phyloP scores from a whole-genome alignment of 92 coral and sea anemone genomes.

The Ricordea florida region DNA sequence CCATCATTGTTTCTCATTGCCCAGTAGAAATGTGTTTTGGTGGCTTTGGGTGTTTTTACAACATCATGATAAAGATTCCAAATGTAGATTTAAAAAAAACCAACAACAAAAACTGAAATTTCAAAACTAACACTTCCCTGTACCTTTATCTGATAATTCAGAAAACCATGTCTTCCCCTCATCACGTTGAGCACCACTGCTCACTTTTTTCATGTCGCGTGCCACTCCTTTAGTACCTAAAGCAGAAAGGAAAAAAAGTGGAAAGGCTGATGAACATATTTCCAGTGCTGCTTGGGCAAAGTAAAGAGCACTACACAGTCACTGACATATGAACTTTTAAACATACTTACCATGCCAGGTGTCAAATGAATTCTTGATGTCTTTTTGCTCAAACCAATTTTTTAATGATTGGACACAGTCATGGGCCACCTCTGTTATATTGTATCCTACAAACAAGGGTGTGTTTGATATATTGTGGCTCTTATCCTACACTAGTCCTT shows the following conservation, averaged over 20 bases:
- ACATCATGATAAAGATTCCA: background rate
- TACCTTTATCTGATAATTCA: conserved; percentile 42
- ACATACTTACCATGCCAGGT: conserved; percentile 36
- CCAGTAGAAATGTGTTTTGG: conserved; percentile 44
- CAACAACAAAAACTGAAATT: background rate
- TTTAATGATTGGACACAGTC: conserved; percentile 18
- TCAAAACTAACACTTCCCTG: too few species aligned
- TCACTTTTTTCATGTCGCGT: background rate
- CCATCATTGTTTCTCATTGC: conserved; percentile 47
- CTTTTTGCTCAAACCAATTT: conserved; percentile 14
- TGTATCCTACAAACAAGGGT: background rate
- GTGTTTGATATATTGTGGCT: background rate
- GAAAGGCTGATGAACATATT: too few species aligned
- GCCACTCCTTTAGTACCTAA: conserved; percentile 38
- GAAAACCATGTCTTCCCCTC: conserved; percentile 32
- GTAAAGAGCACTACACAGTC: too few species aligned
- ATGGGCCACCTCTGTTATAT: conserved; percentile 34
- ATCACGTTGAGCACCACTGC: conserved; percentile 22
- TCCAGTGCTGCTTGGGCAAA: too few species aligned
- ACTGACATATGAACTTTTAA: too few species aligned
- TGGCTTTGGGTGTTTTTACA: conserved; percentile 25
- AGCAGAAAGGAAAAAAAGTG: background rate
- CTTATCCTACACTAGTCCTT: background rate
- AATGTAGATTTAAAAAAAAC: background rate
- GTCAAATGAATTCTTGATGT: conserved; percentile 21